phyloP scores from a whole-genome alignment of 2,888 invertebrate genomes.

The Resseliella maxima region DNA sequence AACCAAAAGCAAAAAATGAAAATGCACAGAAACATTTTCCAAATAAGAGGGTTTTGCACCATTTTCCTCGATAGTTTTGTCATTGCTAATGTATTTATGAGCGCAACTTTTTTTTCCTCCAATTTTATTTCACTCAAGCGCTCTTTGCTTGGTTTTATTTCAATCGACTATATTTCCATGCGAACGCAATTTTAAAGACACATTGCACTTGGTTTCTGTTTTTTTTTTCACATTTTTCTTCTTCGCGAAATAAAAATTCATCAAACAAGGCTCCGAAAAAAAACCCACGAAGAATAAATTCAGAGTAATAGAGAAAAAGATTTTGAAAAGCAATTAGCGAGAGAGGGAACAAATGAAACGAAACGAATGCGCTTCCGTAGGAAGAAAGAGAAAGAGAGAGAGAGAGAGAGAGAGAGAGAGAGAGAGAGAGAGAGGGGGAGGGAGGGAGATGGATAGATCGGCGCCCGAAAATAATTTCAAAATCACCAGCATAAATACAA shows the following conservation, averaged over 20 bases:
- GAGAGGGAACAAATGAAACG: neutral
- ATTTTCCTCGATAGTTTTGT: constrained; percentile 45
- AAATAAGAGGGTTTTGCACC: neutral
- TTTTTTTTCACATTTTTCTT: too few species aligned
- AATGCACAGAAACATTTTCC: neutral
- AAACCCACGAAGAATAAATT: neutral
- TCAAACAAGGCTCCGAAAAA: too few species aligned
- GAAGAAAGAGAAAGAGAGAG: too few species aligned
- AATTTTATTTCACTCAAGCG: neutral
- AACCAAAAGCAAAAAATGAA: neutral
- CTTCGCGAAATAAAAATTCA: too few species aligned
- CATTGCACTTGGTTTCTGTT: neutral
- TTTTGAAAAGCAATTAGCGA: neutral
- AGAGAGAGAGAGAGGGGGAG: too few species aligned
- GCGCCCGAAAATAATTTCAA: neutral
- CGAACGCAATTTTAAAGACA: neutral
- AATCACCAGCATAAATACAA: neutral
- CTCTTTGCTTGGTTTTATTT: neutral
- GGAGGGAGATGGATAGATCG: neutral
- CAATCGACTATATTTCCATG: neutral
- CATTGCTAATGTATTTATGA: constrained; percentile 38
- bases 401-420: too few species aligned
- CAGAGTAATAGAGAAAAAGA: neutral
- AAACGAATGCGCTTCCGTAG: neutral
- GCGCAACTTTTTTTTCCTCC: neutral